Evolutionary conservation across 2,113 vertebrate species (phyloP).

Genomic region (Gambusia holbrooki): DNA sequence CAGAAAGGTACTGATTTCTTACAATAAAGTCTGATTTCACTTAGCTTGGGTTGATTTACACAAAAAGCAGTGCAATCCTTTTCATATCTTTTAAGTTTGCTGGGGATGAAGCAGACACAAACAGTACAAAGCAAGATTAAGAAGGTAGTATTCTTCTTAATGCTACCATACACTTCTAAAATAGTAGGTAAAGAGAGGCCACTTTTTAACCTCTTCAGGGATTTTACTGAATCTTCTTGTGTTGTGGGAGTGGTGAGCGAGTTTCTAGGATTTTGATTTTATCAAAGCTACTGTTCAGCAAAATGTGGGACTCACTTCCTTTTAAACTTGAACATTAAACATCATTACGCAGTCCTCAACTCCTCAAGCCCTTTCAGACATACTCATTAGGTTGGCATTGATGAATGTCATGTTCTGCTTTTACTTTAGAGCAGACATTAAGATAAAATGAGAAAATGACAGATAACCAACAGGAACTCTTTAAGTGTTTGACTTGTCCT

Average conservation of each 20-base stretch:
- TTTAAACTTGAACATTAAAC: neutral
- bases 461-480: neutral
- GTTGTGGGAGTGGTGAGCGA: neutral
- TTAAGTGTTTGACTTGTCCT: conserved; percentile 4
- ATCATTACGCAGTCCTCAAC: neutral
- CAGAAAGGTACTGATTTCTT: neutral
- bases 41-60: neutral
- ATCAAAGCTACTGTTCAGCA: neutral
- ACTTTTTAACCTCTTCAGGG: neutral
- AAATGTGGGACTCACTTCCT: neutral
- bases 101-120: no score
- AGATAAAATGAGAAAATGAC: conserved; percentile 21
- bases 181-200: no score
- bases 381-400: neutral
- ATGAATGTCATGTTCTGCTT: neutral
- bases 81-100: no score
- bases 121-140: neutral
- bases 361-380: neutral
- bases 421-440: neutral
- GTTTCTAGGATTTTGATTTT: neutral
- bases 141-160: neutral
- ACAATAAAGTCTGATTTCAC: neutral
- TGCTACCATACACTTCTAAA: no score
- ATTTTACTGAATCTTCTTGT: neutral
- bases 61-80: no score